Conservation (phyloP, 1,140 invertebrate genomes). For the Oppia nitens region DNA sequence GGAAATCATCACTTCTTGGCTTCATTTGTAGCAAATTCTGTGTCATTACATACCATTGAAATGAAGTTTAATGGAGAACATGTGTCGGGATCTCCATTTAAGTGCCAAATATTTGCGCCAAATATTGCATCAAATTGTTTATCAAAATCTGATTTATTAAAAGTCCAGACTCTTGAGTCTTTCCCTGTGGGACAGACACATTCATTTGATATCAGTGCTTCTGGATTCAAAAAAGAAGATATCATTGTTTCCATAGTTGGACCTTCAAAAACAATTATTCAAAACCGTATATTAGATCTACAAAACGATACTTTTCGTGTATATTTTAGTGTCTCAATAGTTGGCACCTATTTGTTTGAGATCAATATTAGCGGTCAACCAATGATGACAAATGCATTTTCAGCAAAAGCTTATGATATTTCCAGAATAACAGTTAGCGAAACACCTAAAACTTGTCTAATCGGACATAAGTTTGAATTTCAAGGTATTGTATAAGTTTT, state of each 20-base stretch:
- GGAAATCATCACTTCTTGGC: conserved; percentile 68
- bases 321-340: conserved; percentile 50
- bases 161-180: conserved; percentile 51
- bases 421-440: conserved; percentile 78
- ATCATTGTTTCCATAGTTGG: conserved; percentile 29
- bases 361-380: conserved; percentile 67
- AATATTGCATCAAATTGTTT: background rate
- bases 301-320: conserved; percentile 49
- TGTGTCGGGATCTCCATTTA: conserved; percentile 80
- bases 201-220: conserved; percentile 58
- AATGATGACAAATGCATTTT: conserved; percentile 60
- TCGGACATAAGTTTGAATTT: conserved; percentile 81
- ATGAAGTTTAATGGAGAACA: conserved; percentile 90
- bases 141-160: conserved; percentile 27
- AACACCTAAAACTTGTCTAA: conserved; percentile 55
- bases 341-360: conserved; percentile 70
- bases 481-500: conserved; percentile 45
- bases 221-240: conserved; percentile 45
- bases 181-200: conserved; percentile 67
- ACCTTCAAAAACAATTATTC: conserved; percentile 18
- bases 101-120: conserved; percentile 58
- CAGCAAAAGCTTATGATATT: conserved; percentile 82
- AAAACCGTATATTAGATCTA: conserved; percentile 35
- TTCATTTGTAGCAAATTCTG: conserved; percentile 73
- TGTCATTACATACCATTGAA: conserved; percentile 66